Evolutionary conservation across 2,113 vertebrate species (phyloP).

Genomic region (Pao palembangensis): DNA sequence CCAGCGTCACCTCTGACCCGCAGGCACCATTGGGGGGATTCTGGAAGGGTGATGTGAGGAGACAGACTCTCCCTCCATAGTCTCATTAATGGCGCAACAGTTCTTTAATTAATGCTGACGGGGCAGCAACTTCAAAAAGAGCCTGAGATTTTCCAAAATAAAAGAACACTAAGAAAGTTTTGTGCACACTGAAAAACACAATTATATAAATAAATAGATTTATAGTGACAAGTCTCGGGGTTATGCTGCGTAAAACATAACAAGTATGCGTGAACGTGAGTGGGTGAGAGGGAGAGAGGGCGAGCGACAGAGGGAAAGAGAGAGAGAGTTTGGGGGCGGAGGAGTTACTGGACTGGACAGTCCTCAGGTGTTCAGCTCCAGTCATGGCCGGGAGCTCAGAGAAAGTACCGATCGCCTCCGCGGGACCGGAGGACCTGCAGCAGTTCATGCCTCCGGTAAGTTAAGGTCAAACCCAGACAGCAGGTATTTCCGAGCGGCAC

Average conservation of each 20-base stretch:
- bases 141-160: background rate
- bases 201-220: no score
- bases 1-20: constrained; percentile 44
- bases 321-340: constrained; percentile 9
- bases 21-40: background rate
- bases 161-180: background rate
- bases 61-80: constrained; percentile 11
- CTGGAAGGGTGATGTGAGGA: constrained; percentile 1
- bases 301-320: constrained; percentile 3
- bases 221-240: no score
- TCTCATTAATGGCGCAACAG: background rate
- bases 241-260: no score
- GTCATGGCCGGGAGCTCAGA: constrained; percentile 83
- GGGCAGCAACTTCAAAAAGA: constrained; percentile 26
- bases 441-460: constrained; percentile 86
- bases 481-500: background rate
- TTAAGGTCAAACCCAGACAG: constrained; percentile 10
- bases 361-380: constrained; percentile 57
- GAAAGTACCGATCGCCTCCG: constrained; percentile 86
- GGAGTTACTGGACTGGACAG: constrained; percentile 27
- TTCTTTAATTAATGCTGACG: no score
- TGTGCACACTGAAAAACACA: no score
- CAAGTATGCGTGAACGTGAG: background rate
- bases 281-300: constrained; percentile 15
- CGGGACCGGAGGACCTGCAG: constrained; percentile 84